These are phyloP conservation scores for Pseudorhiza aurosa DNA, from an alignment of 30 jellyfish, hydroid and myxozoan species.

Conservation along the genomic window DNA sequence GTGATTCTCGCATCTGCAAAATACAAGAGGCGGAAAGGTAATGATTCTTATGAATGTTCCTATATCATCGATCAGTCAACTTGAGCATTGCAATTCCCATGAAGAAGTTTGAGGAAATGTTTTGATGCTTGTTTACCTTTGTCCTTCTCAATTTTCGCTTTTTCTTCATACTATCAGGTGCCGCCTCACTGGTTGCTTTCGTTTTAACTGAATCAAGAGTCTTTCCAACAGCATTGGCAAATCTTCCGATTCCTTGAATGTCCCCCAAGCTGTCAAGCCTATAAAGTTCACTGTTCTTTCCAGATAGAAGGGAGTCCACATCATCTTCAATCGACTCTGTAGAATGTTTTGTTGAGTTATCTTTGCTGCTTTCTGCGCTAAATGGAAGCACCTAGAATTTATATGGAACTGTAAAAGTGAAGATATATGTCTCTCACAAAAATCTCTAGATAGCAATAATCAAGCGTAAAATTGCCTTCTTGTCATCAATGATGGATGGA, in stretches of 20 bases:
- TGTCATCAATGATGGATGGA: too few species aligned
- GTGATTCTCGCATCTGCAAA: slow-evolving; percentile 19
- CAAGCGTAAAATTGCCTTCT: too few species aligned
- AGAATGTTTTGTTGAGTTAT: not conserved
- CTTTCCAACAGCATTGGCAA: slow-evolving; percentile 37
- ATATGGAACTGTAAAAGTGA: too few species aligned
- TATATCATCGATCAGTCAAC: not conserved
- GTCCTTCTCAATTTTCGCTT: slow-evolving; percentile 20
- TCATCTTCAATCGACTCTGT: slow-evolving; percentile 34
- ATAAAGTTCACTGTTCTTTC: slow-evolving; percentile 30
- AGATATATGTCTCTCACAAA: too few species aligned
- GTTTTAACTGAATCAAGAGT: slow-evolving; percentile 34
- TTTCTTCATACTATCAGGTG: not conserved
- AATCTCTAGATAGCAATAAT: too few species aligned
- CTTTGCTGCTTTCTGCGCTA: not conserved
- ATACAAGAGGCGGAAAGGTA: too few species aligned
- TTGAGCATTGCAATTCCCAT: too few species aligned
- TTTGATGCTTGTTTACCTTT: not conserved
- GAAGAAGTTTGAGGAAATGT: too few species aligned
- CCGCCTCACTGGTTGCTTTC: not conserved
- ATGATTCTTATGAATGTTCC: too few species aligned
- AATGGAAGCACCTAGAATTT: slow-evolving; percentile 20
- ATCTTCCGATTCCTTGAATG: slow-evolving; percentile 37
- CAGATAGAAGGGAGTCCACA: slow-evolving; percentile 20
- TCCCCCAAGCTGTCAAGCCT: slow-evolving; percentile 22